Evolutionary conservation across 2,888 invertebrate species (phyloP), one percentile per base, ranked within the genome.

Genomic region (Microchrysa polita): DNA sequence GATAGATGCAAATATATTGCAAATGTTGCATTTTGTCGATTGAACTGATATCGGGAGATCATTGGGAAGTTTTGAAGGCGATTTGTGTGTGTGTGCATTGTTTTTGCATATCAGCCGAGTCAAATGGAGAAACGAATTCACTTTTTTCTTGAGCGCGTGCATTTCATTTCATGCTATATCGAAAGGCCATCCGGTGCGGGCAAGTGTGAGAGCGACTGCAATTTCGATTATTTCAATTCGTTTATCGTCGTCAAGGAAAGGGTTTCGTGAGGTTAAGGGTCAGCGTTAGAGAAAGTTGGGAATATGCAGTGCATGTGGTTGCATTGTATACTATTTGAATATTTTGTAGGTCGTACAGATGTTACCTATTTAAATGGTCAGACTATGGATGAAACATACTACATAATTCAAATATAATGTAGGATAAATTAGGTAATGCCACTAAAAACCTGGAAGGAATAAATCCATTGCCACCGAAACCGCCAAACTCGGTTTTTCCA

Each of bases 211-310:
- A 61, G 7, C 18, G 61, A 14, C n/a, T 61, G 40, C 16, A 40
- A 42, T 40, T 61, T n/a, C 42, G 61, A 14, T 61, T 61, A 34
- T 34, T 42, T 52, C 12, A 7, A 7, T 34, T 34, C 7, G 27
- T 34, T 52, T 42, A 42, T 40, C 61, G 34, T 34, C n/a, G n/a
- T n/a, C n/a, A n/a, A n/a, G n/a, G n/a, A 34, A 34, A 61, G 67
- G 67, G 67, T 16, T 48, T 27, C 52, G 52, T n/a, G 27, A 34
- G 53, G 67, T 67, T 67, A 67, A 44, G 53, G 67, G 67, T 67
- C 34, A 67, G 52, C 9, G 52, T 2, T 34, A 67, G 67, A 67
- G 67, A 67, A 67, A 67, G 67, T 67, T 67, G 18, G 52, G 44
- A 53, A 23, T 34, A 48, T 52, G 22, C 23, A n/a, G n/a, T n/a